Evolutionary conservation across 2,113 vertebrate genomes (phyloP).

Genomic region (Nibea albiflora): DNA sequence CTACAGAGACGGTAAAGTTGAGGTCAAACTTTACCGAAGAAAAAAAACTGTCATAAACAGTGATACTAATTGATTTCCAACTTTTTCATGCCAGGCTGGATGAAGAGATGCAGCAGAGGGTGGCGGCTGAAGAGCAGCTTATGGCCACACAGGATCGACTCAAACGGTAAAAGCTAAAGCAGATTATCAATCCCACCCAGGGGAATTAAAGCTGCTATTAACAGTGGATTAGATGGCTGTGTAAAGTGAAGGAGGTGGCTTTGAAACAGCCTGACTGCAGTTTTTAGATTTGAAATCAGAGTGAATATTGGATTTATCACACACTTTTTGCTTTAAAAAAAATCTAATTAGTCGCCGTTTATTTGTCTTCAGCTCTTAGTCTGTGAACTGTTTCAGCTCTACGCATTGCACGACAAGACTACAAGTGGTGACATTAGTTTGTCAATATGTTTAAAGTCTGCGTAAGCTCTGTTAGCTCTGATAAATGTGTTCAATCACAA

Average conservation of each 20-base stretch:
- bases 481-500: neutral
- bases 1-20: slow-evolving; percentile 86
- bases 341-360: too few relatives aligned
- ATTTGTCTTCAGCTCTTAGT: too few relatives aligned
- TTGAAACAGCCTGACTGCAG: neutral
- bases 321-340: too few relatives aligned
- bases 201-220: neutral
- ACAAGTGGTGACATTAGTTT: neutral
- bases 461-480: neutral
- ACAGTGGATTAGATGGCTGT: too few relatives aligned
- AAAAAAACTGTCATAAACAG: neutral
- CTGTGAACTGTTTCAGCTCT: neutral
- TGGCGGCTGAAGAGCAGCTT: slow-evolving; percentile 88
- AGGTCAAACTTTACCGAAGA: neutral
- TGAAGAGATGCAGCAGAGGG: slow-evolving; percentile 84
- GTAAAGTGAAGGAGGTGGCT: neutral
- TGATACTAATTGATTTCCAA: neutral
- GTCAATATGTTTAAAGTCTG: too few relatives aligned
- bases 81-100: slow-evolving; percentile 82
- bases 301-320: too few relatives aligned
- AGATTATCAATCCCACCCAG: neutral
- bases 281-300: too few relatives aligned
- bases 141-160: slow-evolving; percentile 87
- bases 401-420: neutral
- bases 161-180: slow-evolving; percentile 66